Evolutionary conservation across 2,113 vertebrate species (phyloP).

Genomic region (Neofelis nebulosa): DNA sequence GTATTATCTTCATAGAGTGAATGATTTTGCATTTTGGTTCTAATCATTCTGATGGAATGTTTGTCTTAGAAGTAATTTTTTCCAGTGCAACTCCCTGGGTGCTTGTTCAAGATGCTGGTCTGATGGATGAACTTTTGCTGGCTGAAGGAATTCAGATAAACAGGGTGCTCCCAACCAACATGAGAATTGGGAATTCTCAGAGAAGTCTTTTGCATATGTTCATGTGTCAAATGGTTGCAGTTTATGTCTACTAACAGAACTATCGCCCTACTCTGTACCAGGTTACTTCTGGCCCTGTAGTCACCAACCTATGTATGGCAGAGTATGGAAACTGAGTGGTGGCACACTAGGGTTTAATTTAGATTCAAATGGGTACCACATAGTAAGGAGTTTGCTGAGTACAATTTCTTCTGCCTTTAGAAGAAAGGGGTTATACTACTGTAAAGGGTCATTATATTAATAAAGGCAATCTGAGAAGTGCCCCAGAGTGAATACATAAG

Average conservation of each 20-base stretch:
- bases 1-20: constrained; percentile 57
- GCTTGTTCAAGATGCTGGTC: constrained; percentile 66
- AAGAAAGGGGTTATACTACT: not conserved
- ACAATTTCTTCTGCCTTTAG: not conserved
- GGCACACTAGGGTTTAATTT: not conserved
- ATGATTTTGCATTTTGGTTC: constrained; percentile 71
- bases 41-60: constrained; percentile 57
- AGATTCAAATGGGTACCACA: not conserved
- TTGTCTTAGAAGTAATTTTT: constrained; percentile 68
- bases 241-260: constrained; percentile 23
- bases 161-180: constrained; percentile 14
- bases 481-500: not conserved
- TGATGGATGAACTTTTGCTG: constrained; percentile 69
- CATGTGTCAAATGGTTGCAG: not conserved
- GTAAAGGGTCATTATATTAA: not conserved
- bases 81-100: constrained; percentile 66
- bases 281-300: not conserved
- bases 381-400: not conserved
- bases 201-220: constrained; percentile 5
- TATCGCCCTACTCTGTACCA: not conserved
- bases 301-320: not conserved
- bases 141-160: constrained; percentile 65
- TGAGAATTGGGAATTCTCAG: constrained; percentile 15
- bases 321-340: not conserved
- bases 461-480: not conserved